Conservation (phyloP, 2,113 vertebrate species). For the Carassius gibelio region DNA sequence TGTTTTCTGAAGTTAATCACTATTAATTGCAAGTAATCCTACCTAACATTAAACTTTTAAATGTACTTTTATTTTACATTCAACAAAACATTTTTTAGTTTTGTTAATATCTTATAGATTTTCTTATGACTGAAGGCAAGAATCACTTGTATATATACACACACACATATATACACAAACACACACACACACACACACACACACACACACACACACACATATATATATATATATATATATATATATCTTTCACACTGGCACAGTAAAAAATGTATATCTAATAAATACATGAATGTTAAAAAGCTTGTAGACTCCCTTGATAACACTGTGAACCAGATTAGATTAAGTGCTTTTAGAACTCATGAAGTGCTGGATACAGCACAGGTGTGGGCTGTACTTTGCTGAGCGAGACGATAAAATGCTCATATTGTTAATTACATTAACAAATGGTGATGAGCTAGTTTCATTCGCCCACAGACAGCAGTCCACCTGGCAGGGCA, state of each 20-base stretch:
- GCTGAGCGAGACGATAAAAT: slow-evolving; percentile 19
- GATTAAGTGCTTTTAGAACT: not conserved
- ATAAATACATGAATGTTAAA: not conserved
- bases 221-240: too few species aligned
- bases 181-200: too few species aligned
- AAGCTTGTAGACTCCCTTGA: not conserved
- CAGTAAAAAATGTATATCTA: not conserved
- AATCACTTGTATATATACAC: too few species aligned
- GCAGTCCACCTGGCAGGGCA: slow-evolving; percentile 21
- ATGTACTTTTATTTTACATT: too few species aligned
- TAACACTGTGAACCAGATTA: not conserved
- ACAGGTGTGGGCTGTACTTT: not conserved
- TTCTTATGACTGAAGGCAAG: too few species aligned
- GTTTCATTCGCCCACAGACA: slow-evolving; percentile 17
- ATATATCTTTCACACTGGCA: not conserved
- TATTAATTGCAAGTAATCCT: too few species aligned
- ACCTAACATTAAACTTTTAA: too few species aligned
- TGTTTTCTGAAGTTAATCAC: too few species aligned
- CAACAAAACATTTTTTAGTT: too few species aligned
- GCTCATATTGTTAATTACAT: slow-evolving; percentile 31
- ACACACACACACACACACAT: too few species aligned
- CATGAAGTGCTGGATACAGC: not conserved
- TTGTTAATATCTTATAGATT: too few species aligned
- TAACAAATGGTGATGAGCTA: slow-evolving; percentile 5
- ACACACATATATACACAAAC: too few species aligned